A percentile compares a stretch with the other conserved stretches of the same genome.
These are phyloP conservation scores for Dryobotodes eremita DNA, from an alignment of 2,888 invertebrate genomes.

Conservation along the genomic window DNA sequence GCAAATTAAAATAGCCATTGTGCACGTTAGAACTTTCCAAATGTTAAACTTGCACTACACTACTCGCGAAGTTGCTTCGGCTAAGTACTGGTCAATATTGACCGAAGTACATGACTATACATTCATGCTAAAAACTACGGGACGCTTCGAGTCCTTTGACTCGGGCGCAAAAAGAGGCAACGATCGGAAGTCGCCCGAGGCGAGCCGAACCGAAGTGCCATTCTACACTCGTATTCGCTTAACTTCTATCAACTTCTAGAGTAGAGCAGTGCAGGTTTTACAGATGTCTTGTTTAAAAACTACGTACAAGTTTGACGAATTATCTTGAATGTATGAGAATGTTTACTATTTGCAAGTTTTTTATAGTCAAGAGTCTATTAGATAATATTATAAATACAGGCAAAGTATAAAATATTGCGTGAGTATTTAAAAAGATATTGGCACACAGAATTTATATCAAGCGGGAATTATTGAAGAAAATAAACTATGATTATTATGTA, in stretches of 20 bases:
- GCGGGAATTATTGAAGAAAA: slow-evolving; percentile 15
- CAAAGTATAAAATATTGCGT: not conserved
- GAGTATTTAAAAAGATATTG: not conserved
- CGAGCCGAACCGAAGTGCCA: no score
- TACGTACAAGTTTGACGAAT: not conserved
- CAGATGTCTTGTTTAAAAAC: not conserved
- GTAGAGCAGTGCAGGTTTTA: no score
- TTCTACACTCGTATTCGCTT: no score
- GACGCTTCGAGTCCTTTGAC: no score
- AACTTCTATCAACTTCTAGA: no score
- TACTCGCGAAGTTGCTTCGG: no score
- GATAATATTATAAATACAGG: slow-evolving; percentile 1
- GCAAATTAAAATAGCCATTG: not conserved
- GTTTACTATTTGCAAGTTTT: not conserved
- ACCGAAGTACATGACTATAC: no score
- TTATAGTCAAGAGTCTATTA: not conserved
- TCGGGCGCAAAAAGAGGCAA: no score
- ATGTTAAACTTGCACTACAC: no score
- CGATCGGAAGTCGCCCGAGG: no score
- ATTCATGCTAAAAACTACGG: no score
- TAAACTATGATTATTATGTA: slow-evolving; percentile 47
- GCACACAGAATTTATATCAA: slow-evolving; percentile 32
- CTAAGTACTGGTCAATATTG: no score
- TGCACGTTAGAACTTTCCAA: not conserved
- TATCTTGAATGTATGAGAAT: not conserved